Evolutionary conservation across 1,140 invertebrate genomes (phyloP).

Genomic region (Harlomillsia oculata): DNA sequence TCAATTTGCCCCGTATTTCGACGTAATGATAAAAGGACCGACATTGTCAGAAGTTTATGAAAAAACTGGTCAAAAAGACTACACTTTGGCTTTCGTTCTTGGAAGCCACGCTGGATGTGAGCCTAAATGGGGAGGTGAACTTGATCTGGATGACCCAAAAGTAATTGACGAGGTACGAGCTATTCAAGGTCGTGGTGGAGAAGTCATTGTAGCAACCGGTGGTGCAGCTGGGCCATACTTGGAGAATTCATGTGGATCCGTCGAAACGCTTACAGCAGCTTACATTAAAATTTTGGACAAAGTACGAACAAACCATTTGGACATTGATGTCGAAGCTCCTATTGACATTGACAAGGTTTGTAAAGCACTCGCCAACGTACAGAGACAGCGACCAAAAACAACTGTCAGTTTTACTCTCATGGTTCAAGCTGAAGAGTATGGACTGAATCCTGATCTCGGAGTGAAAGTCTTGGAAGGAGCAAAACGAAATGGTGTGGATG

Average conservation of each 20-base stretch:
- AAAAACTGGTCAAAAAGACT: conserved; percentile 26
- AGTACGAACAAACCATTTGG: conserved; percentile 34
- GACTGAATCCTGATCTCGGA: conserved; percentile 32
- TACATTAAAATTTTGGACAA: conserved; percentile 33
- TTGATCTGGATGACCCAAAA: conserved; percentile 24
- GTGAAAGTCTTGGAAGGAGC: conserved; percentile 30
- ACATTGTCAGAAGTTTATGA: conserved; percentile 22
- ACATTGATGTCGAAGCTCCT: conserved; percentile 37
- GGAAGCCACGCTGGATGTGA: conserved; percentile 32
- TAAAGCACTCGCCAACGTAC: conserved; percentile 31
- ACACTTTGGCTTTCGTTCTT: conserved; percentile 35
- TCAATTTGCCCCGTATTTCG: conserved; percentile 28
- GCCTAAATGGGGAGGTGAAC: conserved; percentile 35
- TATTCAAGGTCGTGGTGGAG: conserved; percentile 31
- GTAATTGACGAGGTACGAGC: conserved; percentile 31
- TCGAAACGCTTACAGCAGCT: conserved; percentile 18
- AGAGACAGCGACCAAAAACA: conserved; percentile 25
- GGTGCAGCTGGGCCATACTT: conserved; percentile 36
- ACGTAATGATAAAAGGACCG: conserved; percentile 18
- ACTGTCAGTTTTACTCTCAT: conserved; percentile 29
- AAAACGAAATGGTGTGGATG: conserved; percentile 21
- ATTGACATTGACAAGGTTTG: conserved; percentile 32
- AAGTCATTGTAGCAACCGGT: conserved; percentile 31
- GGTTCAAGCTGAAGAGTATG: conserved; percentile 35
- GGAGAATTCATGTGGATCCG: conserved; percentile 28